These are phyloP conservation scores for Masnerella sp. DNA, from an alignment of 2,888 invertebrate genomes.

Conservation along the genomic window DNA sequence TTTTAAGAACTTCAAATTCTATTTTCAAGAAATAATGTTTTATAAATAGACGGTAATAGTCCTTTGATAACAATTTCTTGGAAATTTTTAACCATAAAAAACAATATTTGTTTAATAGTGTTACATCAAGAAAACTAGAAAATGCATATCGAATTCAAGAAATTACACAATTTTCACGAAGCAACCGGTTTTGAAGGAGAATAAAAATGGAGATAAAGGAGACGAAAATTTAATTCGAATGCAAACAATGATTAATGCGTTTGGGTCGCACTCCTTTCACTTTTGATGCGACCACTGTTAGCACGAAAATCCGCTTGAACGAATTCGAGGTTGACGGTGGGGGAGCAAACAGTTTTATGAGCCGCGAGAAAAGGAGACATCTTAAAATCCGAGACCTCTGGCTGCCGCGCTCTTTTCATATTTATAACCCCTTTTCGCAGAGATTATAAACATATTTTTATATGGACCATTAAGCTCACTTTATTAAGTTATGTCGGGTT, in stretches of 20 bases:
- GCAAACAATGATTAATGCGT: conserved; percentile 44
- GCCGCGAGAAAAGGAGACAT: conserved; percentile 41
- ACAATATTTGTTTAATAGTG: no score
- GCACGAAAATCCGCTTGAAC: conserved; percentile 36
- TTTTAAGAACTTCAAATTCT: no score
- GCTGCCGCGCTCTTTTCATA: conserved; percentile 43
- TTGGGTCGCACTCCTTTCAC: conserved; percentile 33
- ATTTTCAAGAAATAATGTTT: no score
- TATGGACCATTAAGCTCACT: conserved; percentile 40
- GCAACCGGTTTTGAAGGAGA: not conserved
- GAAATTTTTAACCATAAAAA: no score
- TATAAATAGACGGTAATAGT: no score
- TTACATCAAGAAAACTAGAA: no score
- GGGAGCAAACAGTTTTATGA: conserved; percentile 54
- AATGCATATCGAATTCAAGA: no score
- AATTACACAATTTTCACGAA: no score
- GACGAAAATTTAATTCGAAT: conserved; percentile 16
- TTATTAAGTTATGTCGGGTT: conserved; percentile 42
- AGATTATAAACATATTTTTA: conserved; percentile 55
- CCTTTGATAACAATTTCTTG: no score
- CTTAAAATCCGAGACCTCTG: conserved; percentile 38
- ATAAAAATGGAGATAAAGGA: not conserved
- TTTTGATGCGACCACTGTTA: conserved; percentile 38
- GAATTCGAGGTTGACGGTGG: no score
- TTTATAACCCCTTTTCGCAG: conserved; percentile 47